These are phyloP conservation scores for Otis tarda DNA, from an alignment of 2,113 vertebrate species.

Conservation along the genomic window DNA sequence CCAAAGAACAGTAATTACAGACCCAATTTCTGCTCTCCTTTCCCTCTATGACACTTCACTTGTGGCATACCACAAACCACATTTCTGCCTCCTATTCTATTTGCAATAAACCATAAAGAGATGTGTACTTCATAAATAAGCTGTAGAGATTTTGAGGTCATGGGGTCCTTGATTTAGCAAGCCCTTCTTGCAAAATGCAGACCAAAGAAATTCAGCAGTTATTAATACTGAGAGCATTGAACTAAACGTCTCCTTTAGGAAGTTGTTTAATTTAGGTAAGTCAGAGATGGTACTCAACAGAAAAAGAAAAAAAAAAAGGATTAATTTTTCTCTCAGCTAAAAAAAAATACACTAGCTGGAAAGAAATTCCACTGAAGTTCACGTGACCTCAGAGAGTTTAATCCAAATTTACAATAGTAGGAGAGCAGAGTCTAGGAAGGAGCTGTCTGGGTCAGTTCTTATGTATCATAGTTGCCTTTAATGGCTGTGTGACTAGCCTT, in stretches of 20 bases:
- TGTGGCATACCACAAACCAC: not conserved
- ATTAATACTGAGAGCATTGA: not conserved
- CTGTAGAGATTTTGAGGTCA: not conserved
- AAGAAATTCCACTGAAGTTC: not conserved
- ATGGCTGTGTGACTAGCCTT: not conserved
- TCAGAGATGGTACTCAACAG: not conserved
- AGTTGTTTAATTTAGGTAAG: not conserved
- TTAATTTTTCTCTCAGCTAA: not conserved
- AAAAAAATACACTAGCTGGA: not conserved
- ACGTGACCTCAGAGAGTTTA: not conserved
- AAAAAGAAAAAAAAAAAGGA: not conserved
- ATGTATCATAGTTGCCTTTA: not conserved
- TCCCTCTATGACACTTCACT: not conserved
- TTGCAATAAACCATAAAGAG: slow-evolving; percentile 2
- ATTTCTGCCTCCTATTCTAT: not conserved
- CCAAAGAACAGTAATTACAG: not conserved
- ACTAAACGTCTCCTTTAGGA: not conserved
- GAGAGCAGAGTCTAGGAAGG: not conserved
- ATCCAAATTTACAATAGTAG: not conserved
- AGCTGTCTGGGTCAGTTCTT: not conserved
- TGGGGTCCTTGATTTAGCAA: not conserved
- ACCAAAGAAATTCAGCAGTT: not conserved
- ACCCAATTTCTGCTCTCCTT: not conserved
- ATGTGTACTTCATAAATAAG: not conserved
- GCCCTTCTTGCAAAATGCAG: not conserved